phyloP scores from a whole-genome alignment of 2,888 invertebrate genomes.

The Xestia c-nigrum region DNA sequence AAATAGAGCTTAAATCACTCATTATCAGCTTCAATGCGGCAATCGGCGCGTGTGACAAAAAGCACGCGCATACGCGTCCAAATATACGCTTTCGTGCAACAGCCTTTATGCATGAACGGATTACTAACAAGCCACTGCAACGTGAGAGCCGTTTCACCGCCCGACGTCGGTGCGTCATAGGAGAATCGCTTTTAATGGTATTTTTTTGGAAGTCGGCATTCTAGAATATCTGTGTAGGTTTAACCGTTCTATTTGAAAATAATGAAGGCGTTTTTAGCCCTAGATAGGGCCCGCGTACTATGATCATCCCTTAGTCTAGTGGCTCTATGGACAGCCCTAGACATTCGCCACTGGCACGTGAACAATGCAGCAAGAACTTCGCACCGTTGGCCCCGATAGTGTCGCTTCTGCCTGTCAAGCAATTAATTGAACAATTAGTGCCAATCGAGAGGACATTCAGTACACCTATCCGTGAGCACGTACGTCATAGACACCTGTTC shows the following conservation, averaged over 20 bases:
- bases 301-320: conserved; percentile 12
- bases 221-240: neutral
- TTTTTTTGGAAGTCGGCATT: neutral
- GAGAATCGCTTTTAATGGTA: neutral
- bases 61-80: neutral
- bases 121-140: neutral
- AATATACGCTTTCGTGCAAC: neutral
- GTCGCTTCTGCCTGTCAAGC: neutral
- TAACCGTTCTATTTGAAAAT: neutral
- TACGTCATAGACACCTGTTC: neutral
- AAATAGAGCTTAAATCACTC: neutral
- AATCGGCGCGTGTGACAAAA: neutral
- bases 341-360: conserved; percentile 13
- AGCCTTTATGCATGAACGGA: neutral
- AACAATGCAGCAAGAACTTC: conserved; percentile 32
- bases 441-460: conserved; percentile 24
- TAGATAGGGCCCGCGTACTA: neutral
- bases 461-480: neutral
- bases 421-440: conserved; percentile 23
- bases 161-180: neutral
- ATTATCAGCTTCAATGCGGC: neutral
- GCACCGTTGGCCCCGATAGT: conserved; percentile 26
- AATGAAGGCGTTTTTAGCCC: neutral
- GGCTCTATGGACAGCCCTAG: neutral
- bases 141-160: neutral